Evolutionary conservation across 2,797 vertebrate species (phyloP).

Genomic region (Rhinoraja longicauda): DNA sequence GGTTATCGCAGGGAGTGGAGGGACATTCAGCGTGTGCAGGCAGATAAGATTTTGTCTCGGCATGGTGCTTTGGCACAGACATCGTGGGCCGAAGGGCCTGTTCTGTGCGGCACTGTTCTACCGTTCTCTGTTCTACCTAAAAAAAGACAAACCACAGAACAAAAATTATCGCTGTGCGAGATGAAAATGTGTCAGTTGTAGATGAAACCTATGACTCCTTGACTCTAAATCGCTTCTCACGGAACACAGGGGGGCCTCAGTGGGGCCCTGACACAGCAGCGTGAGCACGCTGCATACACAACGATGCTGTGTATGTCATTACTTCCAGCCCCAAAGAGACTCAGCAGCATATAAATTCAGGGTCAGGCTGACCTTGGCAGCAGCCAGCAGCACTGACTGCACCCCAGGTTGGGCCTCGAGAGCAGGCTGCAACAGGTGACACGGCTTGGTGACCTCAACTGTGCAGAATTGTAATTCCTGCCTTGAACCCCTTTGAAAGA

Average conservation of each 20-base stretch:
- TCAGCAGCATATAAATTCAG: slow-evolving; percentile 6
- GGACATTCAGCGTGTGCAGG: too few relatives aligned
- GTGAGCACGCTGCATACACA: neutral
- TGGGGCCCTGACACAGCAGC: neutral
- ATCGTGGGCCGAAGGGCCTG: too few relatives aligned
- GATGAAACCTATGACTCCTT: neutral
- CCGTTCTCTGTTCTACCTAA: too few relatives aligned
- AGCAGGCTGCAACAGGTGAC: neutral
- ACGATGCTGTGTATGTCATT: neutral
- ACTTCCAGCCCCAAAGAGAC: neutral
- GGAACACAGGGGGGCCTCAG: neutral
- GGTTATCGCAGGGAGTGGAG: too few relatives aligned
- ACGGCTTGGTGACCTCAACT: neutral
- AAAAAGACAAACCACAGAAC: neutral
- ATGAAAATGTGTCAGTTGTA: neutral
- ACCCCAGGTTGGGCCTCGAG: neutral
- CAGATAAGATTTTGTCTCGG: too few relatives aligned
- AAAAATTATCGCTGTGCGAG: neutral
- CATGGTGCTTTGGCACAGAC: too few relatives aligned
- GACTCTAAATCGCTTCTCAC: neutral
- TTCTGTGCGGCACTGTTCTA: too few relatives aligned
- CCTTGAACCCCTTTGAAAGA: neutral
- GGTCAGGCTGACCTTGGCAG: neutral
- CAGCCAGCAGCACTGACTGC: neutral
- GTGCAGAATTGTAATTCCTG: neutral